Base-by-base conservation (phyloP, 2,797 vertebrate genomes). In the Scleropages formosus region DNA sequence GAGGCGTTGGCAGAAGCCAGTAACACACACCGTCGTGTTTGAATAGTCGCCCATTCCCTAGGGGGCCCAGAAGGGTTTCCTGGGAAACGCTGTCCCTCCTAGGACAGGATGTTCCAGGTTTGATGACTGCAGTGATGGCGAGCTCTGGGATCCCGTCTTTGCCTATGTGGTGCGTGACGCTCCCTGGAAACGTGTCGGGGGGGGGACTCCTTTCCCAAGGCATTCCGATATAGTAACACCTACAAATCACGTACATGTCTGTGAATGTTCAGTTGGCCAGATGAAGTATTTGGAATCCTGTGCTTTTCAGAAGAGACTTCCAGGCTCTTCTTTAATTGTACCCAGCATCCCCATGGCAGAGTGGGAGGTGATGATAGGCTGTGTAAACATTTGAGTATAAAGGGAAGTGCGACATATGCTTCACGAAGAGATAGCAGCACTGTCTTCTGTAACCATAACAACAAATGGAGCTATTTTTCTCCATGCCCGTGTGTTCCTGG, bases 391-490 rank as follows among this genome's bases (percentile, higher is more conserved):
- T 39, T 6, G 31, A 31, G 31, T 39, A 39, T 39, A 39, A 39
- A 2, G 31, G 31, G 31, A 22, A 20, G 51, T 11, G 44, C 13
- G 4, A 26, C 66, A 51, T 69, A 47, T 22, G 24, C 44, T 69
- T 69, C 49, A 44, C 0, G 47, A 44, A 26, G 47, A 31, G 6
- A 51, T 24, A 16, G 46, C 20, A 12, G 13, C n/a, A 13, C 49
- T 69, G 22, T 22, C 39, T 24, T 69, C 51, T 22, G 66, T 69
- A 69, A 49, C 66, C 47, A 69, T 69, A 69, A 69, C 66, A 69
- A 69, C 66, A 69, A 67, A 49, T 39, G 66, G 22, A 69, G 66
- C 22, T 69, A 51, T 51, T 69, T 47, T 51, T 47, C n/a, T 49
- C 47, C 66, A 24, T 15, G 66, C 66, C 66, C 49, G 20, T 20